A percentile compares a stretch with the other conserved stretches of the same genome.
Evolutionary conservation across 1,140 invertebrate species (phyloP).

Genomic region (Aphidius ervi): DNA sequence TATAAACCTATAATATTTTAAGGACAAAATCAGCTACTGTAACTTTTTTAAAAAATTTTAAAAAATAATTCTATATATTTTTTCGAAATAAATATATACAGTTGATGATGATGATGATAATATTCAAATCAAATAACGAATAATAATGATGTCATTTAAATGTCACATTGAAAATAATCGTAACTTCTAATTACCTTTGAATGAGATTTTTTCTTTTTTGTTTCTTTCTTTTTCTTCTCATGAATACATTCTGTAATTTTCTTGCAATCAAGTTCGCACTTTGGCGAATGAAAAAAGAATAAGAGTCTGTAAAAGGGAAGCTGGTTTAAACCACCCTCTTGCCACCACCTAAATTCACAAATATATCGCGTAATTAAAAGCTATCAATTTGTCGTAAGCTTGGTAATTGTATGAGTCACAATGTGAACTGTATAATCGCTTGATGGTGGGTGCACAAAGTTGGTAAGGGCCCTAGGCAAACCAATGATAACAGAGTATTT

Average conservation of each 20-base stretch:
- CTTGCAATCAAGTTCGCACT: constrained; percentile 8
- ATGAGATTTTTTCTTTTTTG: neutral
- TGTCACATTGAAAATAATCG: constrained; percentile 20
- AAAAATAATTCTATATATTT: no score
- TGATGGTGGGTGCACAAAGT: constrained; percentile 9
- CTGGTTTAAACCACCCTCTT: neutral
- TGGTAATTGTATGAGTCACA: constrained; percentile 52
- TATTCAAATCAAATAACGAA: no score
- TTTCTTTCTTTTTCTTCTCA: constrained; percentile 7
- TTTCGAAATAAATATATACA: no score
- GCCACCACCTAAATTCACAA: constrained; percentile 29
- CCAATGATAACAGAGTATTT: constrained; percentile 50
- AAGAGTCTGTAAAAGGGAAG: no score
- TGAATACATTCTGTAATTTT: constrained; percentile 19
- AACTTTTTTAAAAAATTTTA: neutral
- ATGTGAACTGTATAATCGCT: constrained; percentile 48
- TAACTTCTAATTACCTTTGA: constrained; percentile 13
- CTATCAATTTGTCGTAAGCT: constrained; percentile 52
- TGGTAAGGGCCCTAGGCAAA: constrained; percentile 16
- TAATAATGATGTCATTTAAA: no score
- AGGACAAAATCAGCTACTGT: neutral
- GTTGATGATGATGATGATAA: no score
- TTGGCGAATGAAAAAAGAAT: no score
- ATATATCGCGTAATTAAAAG: constrained; percentile 49
- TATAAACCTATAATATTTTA: no score